A percentile compares a stretch with the other conserved stretches of the same genome.
phyloP scores from a whole-genome alignment of 2,888 invertebrate species.

The Amblyjoppa proteus region DNA sequence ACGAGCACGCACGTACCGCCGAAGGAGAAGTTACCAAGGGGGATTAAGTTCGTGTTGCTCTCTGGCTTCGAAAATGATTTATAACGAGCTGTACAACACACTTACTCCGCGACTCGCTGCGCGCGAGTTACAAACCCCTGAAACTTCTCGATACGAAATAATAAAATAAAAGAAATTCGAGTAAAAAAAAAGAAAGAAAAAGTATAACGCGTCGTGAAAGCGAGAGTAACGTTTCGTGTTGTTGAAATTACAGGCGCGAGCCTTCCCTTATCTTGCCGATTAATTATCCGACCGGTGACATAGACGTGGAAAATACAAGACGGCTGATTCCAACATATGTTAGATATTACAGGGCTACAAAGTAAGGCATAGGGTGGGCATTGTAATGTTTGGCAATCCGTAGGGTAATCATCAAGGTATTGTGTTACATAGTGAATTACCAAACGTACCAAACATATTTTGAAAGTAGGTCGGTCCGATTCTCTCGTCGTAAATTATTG shows the following conservation, averaged over 20 bases:
- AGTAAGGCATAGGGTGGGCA: background rate
- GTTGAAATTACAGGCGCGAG: slow-evolving; percentile 22
- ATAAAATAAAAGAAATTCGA: background rate
- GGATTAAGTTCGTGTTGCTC: slow-evolving; percentile 23
- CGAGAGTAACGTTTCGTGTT: slow-evolving; percentile 27
- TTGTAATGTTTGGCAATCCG: background rate
- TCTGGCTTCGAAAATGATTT: slow-evolving; percentile 39
- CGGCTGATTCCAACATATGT: too few relatives aligned
- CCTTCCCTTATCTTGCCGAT: slow-evolving; percentile 16
- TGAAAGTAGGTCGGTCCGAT: background rate
- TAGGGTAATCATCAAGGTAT: background rate
- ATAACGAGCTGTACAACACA: slow-evolving; percentile 30
- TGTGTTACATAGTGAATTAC: background rate
- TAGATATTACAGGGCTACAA: background rate
- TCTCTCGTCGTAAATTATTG: background rate
- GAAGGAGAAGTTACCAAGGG: slow-evolving; percentile 7
- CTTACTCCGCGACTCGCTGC: background rate
- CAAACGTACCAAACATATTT: background rate
- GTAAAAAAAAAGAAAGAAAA: slow-evolving; percentile 1
- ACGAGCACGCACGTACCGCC: slow-evolving; percentile 16
- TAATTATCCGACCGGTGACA: background rate
- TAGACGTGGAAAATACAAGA: background rate
- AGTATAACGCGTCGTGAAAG: slow-evolving; percentile 42
- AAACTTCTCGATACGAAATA: slow-evolving; percentile 3
- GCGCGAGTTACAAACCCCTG: slow-evolving; percentile 12